These are phyloP conservation scores for Sceloporus undulatus DNA, from an alignment of 2,113 vertebrate genomes.

Conservation along the genomic window DNA sequence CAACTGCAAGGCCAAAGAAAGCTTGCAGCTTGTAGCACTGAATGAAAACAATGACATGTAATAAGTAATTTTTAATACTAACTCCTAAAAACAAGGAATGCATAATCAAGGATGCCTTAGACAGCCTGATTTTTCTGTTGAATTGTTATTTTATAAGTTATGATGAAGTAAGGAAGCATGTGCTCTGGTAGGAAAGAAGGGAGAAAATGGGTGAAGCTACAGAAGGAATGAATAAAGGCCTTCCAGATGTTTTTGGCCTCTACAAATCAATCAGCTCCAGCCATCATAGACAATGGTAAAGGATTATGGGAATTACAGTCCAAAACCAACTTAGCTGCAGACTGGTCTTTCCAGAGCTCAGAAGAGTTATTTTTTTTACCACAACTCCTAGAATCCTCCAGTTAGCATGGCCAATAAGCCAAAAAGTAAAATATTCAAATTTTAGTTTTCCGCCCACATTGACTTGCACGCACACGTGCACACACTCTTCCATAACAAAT, in stretches of 20 bases:
- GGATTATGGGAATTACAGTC: too few species aligned
- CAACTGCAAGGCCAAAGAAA: background rate
- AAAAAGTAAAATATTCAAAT: too few species aligned
- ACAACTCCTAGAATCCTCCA: too few species aligned
- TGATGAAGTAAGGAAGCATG: background rate
- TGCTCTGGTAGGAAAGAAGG: background rate
- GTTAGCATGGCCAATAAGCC: too few species aligned
- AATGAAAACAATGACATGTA: slow-evolving; percentile 18
- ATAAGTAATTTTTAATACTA: background rate
- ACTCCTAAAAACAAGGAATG: background rate
- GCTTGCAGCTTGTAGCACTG: background rate
- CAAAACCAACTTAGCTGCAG: too few species aligned
- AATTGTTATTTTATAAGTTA: background rate
- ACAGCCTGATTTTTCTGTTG: background rate
- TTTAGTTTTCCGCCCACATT: background rate
- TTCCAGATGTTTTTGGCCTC: too few species aligned
- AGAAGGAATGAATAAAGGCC: too few species aligned
- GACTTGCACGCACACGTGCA: background rate
- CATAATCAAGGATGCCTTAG: slow-evolving; percentile 34
- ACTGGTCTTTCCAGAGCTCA: too few species aligned
- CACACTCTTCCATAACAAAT: too few species aligned
- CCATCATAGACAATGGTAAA: too few species aligned
- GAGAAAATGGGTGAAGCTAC: background rate
- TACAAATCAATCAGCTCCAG: too few species aligned
- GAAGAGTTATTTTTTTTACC: too few species aligned